A percentile compares a stretch with the other conserved stretches of the same genome.
Conservation (phyloP, 2,113 vertebrate genomes). For the Narcine bancroftii region DNA sequence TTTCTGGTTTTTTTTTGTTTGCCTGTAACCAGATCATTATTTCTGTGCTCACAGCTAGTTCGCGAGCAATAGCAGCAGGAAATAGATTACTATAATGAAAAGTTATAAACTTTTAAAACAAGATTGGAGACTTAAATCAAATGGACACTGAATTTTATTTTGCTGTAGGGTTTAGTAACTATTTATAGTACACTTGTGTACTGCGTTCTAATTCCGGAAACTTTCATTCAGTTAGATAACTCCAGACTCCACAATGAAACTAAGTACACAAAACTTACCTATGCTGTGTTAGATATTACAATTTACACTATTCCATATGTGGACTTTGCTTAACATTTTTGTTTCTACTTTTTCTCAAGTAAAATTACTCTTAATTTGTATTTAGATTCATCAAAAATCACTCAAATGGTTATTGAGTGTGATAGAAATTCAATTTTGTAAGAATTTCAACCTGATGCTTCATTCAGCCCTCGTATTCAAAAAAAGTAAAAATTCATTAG, state of each 20-base stretch:
- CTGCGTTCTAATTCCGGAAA: background rate
- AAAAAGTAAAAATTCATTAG: background rate
- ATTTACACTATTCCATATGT: no score
- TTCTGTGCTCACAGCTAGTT: background rate
- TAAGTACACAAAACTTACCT: background rate
- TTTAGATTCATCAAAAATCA: background rate
- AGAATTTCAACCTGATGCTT: background rate
- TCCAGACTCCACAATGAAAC: background rate
- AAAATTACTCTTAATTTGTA: background rate
- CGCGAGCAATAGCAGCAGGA: background rate
- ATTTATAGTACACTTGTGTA: background rate
- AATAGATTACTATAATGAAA: slow-evolving; percentile 2
- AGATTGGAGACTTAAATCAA: slow-evolving; percentile 13
- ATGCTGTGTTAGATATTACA: background rate
- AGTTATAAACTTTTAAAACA: background rate
- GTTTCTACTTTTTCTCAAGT: background rate
- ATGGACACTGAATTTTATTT: slow-evolving; percentile 18
- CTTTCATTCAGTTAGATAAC: background rate
- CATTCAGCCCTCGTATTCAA: background rate
- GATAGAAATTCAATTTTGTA: background rate
- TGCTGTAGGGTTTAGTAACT: background rate
- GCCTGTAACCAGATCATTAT: slow-evolving; percentile 17
- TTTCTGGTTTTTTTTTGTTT: background rate
- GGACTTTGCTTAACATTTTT: background rate
- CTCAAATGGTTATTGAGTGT: background rate